These are phyloP conservation scores for Rhinolophus sinicus DNA, from an alignment of 2,113 vertebrate genomes.

Conservation along the genomic window DNA sequence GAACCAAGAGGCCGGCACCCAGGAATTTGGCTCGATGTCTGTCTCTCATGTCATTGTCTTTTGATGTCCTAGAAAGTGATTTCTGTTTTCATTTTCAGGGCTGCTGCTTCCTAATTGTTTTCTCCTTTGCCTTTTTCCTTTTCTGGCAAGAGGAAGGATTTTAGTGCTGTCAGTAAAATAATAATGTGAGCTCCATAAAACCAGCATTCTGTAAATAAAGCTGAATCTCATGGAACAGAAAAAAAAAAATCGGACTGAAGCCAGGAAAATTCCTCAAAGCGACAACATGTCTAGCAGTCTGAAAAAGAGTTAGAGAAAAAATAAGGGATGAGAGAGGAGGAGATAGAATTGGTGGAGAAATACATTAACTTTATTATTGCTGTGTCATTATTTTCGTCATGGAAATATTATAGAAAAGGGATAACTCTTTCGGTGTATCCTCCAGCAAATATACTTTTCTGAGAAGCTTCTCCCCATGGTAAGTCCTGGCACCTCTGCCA, in stretches of 20 bases:
- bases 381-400: not conserved
- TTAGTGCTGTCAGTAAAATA: constrained; percentile 32
- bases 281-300: not conserved
- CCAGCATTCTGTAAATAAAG: constrained; percentile 65
- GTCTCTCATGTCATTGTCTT: not conserved
- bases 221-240: constrained; percentile 52
- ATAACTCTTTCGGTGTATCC: not conserved
- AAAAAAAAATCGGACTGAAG: not conserved
- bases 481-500: not conserved
- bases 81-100: constrained; percentile 59
- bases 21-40: not conserved
- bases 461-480: not conserved
- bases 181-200: constrained; percentile 74
- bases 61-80: constrained; percentile 31
- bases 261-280: constrained; percentile 72
- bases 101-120: not conserved
- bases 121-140: constrained; percentile 52
- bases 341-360: not conserved
- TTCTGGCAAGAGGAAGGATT: constrained; percentile 59
- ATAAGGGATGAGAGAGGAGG: not conserved
- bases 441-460: not conserved
- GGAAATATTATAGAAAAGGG: not conserved
- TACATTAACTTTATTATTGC: not conserved
- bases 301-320: not conserved
- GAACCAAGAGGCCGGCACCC: not conserved